Base-by-base conservation (phyloP, 2,797 vertebrate species). In the Gymnocypris eckloni region DNA sequence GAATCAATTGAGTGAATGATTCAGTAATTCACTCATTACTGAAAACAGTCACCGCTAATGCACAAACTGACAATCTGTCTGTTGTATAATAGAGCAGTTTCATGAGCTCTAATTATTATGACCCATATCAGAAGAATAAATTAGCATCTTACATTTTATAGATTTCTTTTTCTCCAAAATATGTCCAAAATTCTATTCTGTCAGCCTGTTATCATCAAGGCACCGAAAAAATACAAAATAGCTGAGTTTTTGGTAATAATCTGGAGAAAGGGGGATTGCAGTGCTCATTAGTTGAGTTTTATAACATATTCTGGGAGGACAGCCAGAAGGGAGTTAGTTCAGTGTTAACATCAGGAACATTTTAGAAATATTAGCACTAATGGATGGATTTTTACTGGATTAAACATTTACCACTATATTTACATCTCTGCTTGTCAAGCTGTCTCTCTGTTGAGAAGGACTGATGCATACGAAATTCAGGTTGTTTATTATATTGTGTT, bases 251-350 rank as follows among this genome's bases (percentile, higher is more conserved):
- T n/a, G n/a, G 18, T 22, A 75, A 79, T 77, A 43, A 43, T 79
- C 13, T 33, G 18, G 56, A 73, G 73, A 82, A 50, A 50, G 54
- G 48, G 4, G 20, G 8, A 48, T 67, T 33, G 59, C 41, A 69
- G 77, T 66, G 66, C 64, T 87, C 77, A 33, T 45, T 81, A 71
- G 25, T 20, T 88, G 50, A 50, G 50, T 66, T 76, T 66, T 82
- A 59, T 82, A 79, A 52, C 43, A 79, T 54, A 82, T 79, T 84
- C 86, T 84, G 79, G 84, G 88, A 88, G 69, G 12, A 70, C 37
- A 71, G 82, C 84, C 86, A 86, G 52, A 20, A 1, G 50, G 75
- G 39, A 52, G 45, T 81, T 43, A 0, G 69, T 41, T 67, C 33
- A 41, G 18, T 81, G 16, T 75, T 61, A 69, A 84, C n/a, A 79